Base-by-base conservation (phyloP, 2,888 invertebrate genomes). In the Neoascia interrupta region DNA sequence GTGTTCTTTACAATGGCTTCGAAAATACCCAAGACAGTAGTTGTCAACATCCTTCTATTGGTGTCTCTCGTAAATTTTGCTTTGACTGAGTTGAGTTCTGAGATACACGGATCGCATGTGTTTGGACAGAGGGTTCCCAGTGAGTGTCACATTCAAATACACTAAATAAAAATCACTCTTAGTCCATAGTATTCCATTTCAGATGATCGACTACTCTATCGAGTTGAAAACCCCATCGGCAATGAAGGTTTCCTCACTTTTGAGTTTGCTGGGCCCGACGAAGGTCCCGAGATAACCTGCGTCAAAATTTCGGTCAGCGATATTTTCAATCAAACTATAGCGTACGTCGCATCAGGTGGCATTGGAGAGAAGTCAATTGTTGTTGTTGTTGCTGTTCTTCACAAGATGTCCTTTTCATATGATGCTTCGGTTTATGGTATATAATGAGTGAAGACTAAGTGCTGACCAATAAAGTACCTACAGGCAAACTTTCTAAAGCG, bases 121-220 rank as follows among this genome's bases (percentile, higher is more conserved):
- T 69, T 69, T 34, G 69, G 69, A 6, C n/a, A 36, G 16, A 21
- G 69, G 21, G 23, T 43, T 5, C n/a, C 26, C 3, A 41, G 69
- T 69, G 21, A 51, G 58, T 47, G 3, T 1, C 11, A 3, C 13
- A 6, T 5, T 18, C 6, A 8, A n/a, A 8, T 1, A 4, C n/a
- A 2, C 5, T 5, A 13, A 18, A 5, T 10, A 4, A 18, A 3
- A 15, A 2, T 3, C n/a, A 28, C 0, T 15, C 2, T 16, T n/a
- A n/a, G n/a, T n/a, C n/a, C n/a, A n/a, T n/a, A n/a, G n/a, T n/a
- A n/a, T n/a, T 23, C 28, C 5, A 1, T n/a, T 61, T 54, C 16
- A 70, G 70, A 45, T 45, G 70, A 70, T 10, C 61, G 70, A 10
- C 21, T 61, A 10, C 51, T 70, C 11, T 70, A 54, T 47, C 16